These are phyloP conservation scores for Brachyptera putata DNA, from an alignment of 2,888 invertebrate genomes.

Conservation along the genomic window DNA sequence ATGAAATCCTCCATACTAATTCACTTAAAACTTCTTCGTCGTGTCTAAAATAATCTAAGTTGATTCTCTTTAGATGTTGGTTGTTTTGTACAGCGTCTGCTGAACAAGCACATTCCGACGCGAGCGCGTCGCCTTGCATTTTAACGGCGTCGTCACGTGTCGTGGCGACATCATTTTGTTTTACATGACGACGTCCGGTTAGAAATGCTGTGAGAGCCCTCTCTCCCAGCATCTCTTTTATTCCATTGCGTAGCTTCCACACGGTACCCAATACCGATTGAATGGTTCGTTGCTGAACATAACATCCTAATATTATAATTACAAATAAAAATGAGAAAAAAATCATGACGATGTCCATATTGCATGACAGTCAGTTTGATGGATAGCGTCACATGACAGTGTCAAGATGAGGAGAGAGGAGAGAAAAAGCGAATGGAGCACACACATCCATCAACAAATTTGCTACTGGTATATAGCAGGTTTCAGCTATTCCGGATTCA, in stretches of 20 bases:
- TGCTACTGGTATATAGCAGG: slow-evolving; percentile 13
- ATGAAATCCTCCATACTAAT: no score
- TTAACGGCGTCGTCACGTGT: neutral
- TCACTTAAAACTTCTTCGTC: neutral
- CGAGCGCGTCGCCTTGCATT: neutral
- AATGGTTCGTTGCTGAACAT: neutral
- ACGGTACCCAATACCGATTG: neutral
- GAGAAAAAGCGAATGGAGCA: slow-evolving; percentile 3
- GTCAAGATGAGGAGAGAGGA: slow-evolving; percentile 13
- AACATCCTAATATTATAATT: neutral
- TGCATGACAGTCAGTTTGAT: slow-evolving; percentile 10
- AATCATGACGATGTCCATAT: slow-evolving; percentile 6
- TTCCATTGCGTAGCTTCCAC: neutral
- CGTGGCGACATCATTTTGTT: neutral
- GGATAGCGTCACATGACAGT: slow-evolving; percentile 21
- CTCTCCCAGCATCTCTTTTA: neutral
- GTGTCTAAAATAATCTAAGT: neutral
- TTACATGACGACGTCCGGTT: neutral
- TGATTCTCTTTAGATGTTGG: neutral
- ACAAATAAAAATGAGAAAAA: slow-evolving; percentile 15
- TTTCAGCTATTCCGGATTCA: slow-evolving; percentile 16
- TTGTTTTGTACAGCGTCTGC: neutral
- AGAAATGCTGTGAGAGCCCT: neutral
- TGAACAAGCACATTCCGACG: neutral
- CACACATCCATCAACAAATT: slow-evolving; percentile 17